These are phyloP conservation scores for Hemaris fuciformis DNA, from an alignment of 2,888 invertebrate species.

Conservation along the genomic window DNA sequence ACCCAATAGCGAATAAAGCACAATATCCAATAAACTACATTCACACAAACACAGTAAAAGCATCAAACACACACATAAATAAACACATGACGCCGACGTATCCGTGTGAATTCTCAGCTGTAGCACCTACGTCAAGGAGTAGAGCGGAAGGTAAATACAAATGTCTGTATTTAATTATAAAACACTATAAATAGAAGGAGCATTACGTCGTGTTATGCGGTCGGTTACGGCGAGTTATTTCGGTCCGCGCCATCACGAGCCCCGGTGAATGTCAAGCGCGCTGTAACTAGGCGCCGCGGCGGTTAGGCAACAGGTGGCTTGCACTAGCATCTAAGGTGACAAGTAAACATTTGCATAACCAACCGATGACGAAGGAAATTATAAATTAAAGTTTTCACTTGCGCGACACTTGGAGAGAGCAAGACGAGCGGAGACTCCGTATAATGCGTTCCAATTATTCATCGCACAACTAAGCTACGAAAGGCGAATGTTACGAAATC, in stretches of 20 bases:
- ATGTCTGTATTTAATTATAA: conserved; percentile 75
- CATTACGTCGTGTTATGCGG: conserved; percentile 75
- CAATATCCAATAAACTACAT: background rate
- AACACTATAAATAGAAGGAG: conserved; percentile 72
- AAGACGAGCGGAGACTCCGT: background rate
- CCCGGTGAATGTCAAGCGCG: conserved; percentile 78
- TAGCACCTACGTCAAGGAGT: conserved; percentile 38
- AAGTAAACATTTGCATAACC: conserved; percentile 37
- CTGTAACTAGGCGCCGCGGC: conserved; percentile 60
- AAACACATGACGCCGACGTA: conserved; percentile 27
- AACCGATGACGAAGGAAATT: conserved; percentile 20
- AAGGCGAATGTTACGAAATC: too few species aligned
- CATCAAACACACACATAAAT: conserved; percentile 22
- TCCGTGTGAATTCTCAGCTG: conserved; percentile 40
- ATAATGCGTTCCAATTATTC: background rate
- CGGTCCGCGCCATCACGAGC: conserved; percentile 70
- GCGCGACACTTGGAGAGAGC: background rate
- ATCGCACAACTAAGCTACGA: background rate
- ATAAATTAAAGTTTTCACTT: conserved; percentile 6
- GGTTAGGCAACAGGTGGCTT: conserved; percentile 72
- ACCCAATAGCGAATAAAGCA: background rate
- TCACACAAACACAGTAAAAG: background rate
- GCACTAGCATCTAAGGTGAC: conserved; percentile 51
- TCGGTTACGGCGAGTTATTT: conserved; percentile 76
- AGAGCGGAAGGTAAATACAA: conserved; percentile 64